Evolutionary conservation across 2,113 vertebrate species (phyloP), one percentile per base, ranked within the genome.

Genomic region (Hypomesus transpacificus): DNA sequence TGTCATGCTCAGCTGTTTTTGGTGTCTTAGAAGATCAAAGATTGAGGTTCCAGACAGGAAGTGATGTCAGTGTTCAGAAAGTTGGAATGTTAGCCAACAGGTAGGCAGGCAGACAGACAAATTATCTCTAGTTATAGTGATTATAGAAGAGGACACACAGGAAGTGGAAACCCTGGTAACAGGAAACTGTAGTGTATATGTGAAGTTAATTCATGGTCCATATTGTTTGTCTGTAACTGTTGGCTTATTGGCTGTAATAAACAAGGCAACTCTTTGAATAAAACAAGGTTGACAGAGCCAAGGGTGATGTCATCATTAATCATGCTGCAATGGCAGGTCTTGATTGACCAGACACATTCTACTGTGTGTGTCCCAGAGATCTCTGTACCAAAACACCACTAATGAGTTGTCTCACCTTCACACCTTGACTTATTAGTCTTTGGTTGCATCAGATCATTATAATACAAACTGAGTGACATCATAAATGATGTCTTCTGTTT

Each of bases 231-330:
- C 78, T 79, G 75, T 87, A 80, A 80, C 71, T 75, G 77, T 83
- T 82, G 80, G 81, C 81, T 87, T 85, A 66, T 74, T 85, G 81
- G 83, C 85, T 87, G 85, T 85, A 85, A 77, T 71, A 81, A 78
- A 79, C 70, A 74, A 70, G 53, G 53, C 75, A 84, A 75, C 58
- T 61, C 57, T 85, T 85, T 85, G 79, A 87, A 85, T 85, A 80
- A 85, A 85, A 85, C 26, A 17, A 31, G 0, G 9, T 39, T 63
- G 61, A 31, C 22, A 18, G 31, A 26, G 59, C 17, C 26, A 9
- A 14, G 17, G n/a, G 28, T 18, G 26, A 9, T 31, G 3, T 31
- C 28, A 28, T 63, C 53, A 46, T 46, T 46, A 9, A 46, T 46
- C 8, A 46, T 46, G 39, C 7, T 11, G 39, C 39, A 11, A 13